phyloP scores from a whole-genome alignment of 1,140 invertebrate genomes.

The Leptestheria dahalacensis region DNA sequence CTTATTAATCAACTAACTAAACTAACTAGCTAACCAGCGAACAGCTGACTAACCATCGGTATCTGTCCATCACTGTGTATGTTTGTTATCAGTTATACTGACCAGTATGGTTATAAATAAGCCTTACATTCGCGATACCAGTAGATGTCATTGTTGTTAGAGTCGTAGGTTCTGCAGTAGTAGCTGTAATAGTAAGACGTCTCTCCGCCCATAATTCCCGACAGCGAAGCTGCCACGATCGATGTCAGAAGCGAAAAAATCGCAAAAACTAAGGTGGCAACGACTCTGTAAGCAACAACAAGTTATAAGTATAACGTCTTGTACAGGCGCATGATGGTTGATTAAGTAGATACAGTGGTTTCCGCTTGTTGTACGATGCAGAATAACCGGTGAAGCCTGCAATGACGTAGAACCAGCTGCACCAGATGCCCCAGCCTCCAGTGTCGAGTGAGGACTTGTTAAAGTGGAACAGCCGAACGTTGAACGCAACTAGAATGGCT shows the following conservation, averaged over 20 bases:
- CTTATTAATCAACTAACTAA: too few relatives aligned
- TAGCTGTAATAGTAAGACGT: not conserved
- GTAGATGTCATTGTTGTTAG: not conserved
- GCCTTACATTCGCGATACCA: not conserved
- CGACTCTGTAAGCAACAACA: not conserved
- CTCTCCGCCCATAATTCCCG: not conserved
- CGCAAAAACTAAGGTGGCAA: not conserved
- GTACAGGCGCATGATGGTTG: not conserved
- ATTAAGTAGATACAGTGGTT: not conserved
- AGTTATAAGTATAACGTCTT: too few relatives aligned
- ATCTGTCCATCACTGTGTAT: too few relatives aligned
- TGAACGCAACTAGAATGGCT: not conserved
- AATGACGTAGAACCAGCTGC: not conserved
- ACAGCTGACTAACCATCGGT: too few relatives aligned
- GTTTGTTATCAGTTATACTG: too few relatives aligned
- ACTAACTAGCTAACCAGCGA: too few relatives aligned
- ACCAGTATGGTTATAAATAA: too few relatives aligned
- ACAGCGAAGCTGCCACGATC: not conserved
- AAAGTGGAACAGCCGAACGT: not conserved
- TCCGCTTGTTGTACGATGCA: not conserved
- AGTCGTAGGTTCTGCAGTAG: not conserved
- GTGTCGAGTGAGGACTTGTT: not conserved
- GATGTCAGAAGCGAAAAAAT: not conserved
- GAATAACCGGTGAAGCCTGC: not conserved
- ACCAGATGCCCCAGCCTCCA: not conserved